Evolutionary conservation across 2,797 vertebrate species (phyloP).

Genomic region (Chrosomus eos): DNA sequence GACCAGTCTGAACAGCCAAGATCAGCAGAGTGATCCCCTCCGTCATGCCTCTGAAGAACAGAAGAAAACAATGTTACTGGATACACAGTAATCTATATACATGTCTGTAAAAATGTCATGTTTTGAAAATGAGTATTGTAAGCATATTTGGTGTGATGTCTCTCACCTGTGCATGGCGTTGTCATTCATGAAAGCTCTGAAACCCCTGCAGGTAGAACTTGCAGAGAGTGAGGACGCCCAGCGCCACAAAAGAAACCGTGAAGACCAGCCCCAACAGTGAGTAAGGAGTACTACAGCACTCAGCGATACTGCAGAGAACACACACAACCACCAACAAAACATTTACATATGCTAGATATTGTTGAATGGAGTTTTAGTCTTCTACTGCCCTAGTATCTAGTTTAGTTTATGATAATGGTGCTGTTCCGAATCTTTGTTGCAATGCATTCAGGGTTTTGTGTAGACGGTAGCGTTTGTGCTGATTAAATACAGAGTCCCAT

Average conservation of each 20-base stretch:
- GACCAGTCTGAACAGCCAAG: constrained; percentile 95
- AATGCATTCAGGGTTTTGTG: not conserved
- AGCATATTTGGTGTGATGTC: not conserved
- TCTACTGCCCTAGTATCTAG: not conserved
- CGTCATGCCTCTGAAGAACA: constrained; percentile 90
- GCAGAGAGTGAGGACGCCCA: constrained; percentile 97
- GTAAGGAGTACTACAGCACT: constrained; percentile 97
- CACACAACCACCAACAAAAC: constrained; percentile 13
- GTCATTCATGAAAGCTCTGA: constrained; percentile 97
- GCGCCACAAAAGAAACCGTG: constrained; percentile 94
- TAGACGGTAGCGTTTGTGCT: not conserved
- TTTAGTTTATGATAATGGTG: not conserved
- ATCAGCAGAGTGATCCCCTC: constrained; percentile 96
- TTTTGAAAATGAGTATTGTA: not conserved
- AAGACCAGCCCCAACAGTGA: constrained; percentile 97
- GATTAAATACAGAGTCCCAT: not conserved
- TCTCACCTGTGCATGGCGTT: constrained; percentile 95
- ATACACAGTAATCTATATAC: not conserved
- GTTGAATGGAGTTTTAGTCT: not conserved
- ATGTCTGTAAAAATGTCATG: not conserved
- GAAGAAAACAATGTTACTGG: not conserved
- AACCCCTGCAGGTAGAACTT: constrained; percentile 99
- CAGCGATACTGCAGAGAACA: constrained; percentile 86
- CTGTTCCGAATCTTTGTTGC: not conserved
- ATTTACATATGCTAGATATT: not conserved